These are phyloP conservation scores for Platysternon megacephalum DNA, from an alignment of 2,113 vertebrate species.

Conservation along the genomic window DNA sequence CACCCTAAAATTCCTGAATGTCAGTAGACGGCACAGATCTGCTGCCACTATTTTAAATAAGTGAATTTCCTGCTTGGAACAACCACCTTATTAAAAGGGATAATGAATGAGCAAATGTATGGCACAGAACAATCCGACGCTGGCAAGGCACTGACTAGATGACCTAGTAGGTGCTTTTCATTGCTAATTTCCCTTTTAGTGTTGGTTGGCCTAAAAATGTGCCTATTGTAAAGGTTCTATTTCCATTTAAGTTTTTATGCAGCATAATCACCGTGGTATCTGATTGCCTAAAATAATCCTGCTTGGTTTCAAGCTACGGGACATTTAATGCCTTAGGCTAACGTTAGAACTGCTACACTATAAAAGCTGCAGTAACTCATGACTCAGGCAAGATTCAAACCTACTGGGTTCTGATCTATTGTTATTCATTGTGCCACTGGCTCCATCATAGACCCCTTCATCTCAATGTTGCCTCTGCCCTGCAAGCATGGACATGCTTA, in stretches of 20 bases:
- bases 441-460: not conserved
- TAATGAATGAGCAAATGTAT: not conserved
- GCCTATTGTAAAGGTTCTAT: not conserved
- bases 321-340: not conserved
- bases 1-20: not conserved
- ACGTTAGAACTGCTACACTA: not conserved
- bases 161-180: not conserved
- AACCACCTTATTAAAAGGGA: not conserved
- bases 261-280: not conserved
- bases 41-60: not conserved
- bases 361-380: not conserved
- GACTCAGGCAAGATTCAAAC: not conserved
- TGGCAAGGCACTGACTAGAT: not conserved
- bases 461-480: not conserved
- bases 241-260: not conserved
- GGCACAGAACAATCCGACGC: not conserved
- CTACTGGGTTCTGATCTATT: not conserved
- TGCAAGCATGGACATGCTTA: not conserved
- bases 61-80: not conserved
- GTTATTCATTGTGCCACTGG: not conserved
- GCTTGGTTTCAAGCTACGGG: not conserved
- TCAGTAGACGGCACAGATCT: not conserved
- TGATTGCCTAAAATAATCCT: not conserved
- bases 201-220: not conserved
- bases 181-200: not conserved